phyloP scores from a whole-genome alignment of 2,113 vertebrate species.

The Anguilla japonica region DNA sequence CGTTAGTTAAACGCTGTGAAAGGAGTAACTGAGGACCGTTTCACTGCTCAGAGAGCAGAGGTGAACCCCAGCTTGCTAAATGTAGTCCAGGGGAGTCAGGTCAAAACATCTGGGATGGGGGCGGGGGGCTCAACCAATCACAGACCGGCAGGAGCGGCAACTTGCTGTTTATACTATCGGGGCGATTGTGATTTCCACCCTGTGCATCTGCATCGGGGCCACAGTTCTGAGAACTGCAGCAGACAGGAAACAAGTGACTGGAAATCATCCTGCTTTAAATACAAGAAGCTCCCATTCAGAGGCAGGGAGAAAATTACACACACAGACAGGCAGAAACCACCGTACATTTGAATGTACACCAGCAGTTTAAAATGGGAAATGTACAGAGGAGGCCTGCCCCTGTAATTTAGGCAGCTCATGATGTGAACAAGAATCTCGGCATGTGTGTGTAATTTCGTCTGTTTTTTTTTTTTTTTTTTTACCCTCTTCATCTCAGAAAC shows the following conservation, averaged over 20 bases:
- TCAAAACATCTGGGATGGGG: neutral
- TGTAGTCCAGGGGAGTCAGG: neutral
- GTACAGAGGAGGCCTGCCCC: constrained; percentile 46
- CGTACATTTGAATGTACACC: constrained; percentile 36
- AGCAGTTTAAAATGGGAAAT: constrained; percentile 52
- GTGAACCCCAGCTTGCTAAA: neutral
- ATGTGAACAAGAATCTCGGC: constrained; percentile 43
- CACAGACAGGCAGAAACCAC: constrained; percentile 38
- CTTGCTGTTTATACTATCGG: constrained; percentile 59
- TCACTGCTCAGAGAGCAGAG: neutral
- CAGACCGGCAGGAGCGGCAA: constrained; percentile 41
- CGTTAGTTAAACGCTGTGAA: neutral
- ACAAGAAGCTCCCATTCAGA: constrained; percentile 24
- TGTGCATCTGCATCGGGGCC: constrained; percentile 41
- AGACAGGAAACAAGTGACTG: constrained; percentile 47
- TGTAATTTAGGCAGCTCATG: constrained; percentile 60
- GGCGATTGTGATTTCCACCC: constrained; percentile 44
- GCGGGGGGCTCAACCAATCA: constrained; percentile 11
- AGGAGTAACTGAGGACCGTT: neutral
- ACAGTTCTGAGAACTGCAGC: constrained; percentile 48
- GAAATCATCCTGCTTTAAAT: constrained; percentile 39
- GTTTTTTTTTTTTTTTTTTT: constrained; percentile 16
- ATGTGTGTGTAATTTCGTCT: constrained; percentile 19
- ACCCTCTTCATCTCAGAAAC: neutral
- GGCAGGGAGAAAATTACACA: constrained; percentile 56